These are phyloP conservation scores for Zootoca vivipara DNA, from an alignment of 2,113 vertebrate genomes.

Conservation along the genomic window DNA sequence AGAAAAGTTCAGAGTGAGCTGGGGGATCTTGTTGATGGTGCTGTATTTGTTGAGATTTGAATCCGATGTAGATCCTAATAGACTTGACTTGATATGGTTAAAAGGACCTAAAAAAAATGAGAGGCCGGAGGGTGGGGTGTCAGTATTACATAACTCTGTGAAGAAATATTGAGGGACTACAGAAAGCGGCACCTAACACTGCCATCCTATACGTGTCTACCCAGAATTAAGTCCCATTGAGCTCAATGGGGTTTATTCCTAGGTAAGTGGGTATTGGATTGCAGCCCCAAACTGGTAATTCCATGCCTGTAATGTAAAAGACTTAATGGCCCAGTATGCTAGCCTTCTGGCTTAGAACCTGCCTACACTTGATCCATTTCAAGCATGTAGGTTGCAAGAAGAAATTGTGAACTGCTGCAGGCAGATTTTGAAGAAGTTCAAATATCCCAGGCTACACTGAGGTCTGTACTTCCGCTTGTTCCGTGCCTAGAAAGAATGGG, in stretches of 20 bases:
- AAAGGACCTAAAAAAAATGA: conserved; percentile 85
- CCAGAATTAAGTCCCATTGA: background rate
- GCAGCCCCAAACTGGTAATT: background rate
- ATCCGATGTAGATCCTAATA: conserved; percentile 96
- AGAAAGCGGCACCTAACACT: background rate
- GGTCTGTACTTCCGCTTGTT: too few species aligned
- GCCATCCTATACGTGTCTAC: background rate
- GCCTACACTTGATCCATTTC: background rate
- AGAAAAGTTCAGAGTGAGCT: conserved; percentile 96
- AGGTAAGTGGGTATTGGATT: background rate
- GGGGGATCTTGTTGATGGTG: conserved; percentile 98
- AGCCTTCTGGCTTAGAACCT: background rate
- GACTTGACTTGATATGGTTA: conserved; percentile 96
- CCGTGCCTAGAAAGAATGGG: too few species aligned
- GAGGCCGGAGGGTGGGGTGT: conserved; percentile 25
- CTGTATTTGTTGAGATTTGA: conserved; percentile 99
- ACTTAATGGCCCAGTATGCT: background rate
- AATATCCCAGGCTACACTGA: background rate
- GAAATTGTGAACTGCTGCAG: background rate
- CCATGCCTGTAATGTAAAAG: background rate
- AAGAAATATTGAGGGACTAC: conserved; percentile 20
- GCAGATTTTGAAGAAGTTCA: background rate
- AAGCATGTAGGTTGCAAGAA: background rate
- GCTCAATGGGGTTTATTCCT: background rate
- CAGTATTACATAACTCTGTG: conserved; percentile 44